phyloP scores from a whole-genome alignment of 2,797 vertebrate genomes.

The Menidia menidia region DNA sequence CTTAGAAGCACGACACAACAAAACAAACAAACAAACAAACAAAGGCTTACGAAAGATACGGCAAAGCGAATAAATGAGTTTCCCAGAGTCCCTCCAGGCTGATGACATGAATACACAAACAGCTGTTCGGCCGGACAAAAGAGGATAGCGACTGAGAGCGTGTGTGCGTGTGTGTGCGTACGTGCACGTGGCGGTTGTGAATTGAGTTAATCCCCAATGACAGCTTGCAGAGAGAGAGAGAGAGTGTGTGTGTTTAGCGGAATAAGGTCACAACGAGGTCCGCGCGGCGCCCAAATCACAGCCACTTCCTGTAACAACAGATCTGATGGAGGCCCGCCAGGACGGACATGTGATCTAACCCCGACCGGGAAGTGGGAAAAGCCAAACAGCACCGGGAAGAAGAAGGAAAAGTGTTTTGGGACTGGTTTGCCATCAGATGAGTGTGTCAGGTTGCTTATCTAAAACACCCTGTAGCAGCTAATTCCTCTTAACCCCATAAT shows the following conservation, averaged over 20 bases:
- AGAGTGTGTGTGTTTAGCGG: slow-evolving; percentile 24
- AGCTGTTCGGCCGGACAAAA: slow-evolving; percentile 60
- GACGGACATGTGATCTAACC: slow-evolving; percentile 3
- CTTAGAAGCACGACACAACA: slow-evolving; percentile 17
- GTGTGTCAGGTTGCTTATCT: slow-evolving; percentile 21
- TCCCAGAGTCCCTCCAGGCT: slow-evolving; percentile 32
- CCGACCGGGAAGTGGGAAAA: background rate
- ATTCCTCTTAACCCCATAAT: slow-evolving; percentile 11
- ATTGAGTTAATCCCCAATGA: slow-evolving; percentile 48
- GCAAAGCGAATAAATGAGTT: slow-evolving; percentile 44
- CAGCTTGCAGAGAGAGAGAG: slow-evolving; percentile 35
- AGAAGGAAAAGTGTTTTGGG: background rate
- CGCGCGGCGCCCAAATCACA: slow-evolving; percentile 33
- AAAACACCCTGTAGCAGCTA: slow-evolving; percentile 38
- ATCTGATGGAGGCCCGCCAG: slow-evolving; percentile 3
- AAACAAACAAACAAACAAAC: slow-evolving; percentile 19
- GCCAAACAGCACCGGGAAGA: background rate
- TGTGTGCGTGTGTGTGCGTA: slow-evolving; percentile 15
- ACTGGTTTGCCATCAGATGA: too few species aligned
- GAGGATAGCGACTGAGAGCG: slow-evolving; percentile 24
- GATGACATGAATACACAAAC: slow-evolving; percentile 49
- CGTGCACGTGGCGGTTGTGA: slow-evolving; percentile 43
- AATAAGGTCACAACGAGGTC: slow-evolving; percentile 10
- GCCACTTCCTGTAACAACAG: slow-evolving; percentile 10
- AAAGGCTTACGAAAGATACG: slow-evolving; percentile 28